A percentile compares a stretch with the other conserved stretches of the same genome.
Evolutionary conservation across 2,888 invertebrate genomes (phyloP).

Genomic region (Chymomyza amoena): DNA sequence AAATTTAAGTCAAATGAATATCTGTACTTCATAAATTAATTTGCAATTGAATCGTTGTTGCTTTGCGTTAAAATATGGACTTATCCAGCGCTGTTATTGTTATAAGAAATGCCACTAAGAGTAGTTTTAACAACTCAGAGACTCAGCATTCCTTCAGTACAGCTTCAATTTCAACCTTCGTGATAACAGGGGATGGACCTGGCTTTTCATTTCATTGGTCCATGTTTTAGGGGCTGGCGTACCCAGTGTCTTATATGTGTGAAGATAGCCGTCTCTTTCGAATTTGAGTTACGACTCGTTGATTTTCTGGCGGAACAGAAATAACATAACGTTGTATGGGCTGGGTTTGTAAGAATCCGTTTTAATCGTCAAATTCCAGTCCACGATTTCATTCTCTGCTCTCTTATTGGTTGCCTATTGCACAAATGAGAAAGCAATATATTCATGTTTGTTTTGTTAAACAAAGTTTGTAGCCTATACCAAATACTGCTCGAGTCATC

Average conservation of each 20-base stretch:
- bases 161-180: conserved; percentile 40
- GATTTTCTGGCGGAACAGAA: conserved; percentile 27
- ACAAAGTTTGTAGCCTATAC: conserved; percentile 70
- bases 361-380: conserved; percentile 34
- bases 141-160: conserved; percentile 51
- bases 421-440: conserved; percentile 66
- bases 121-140: conserved; percentile 57
- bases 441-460: conserved; percentile 67
- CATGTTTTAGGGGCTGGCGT: conserved; percentile 6
- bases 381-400: conserved; percentile 33
- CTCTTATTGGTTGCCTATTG: conserved; percentile 46
- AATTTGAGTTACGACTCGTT: neutral
- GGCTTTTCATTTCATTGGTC: conserved; percentile 17
- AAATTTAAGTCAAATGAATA: neutral
- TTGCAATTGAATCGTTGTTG: conserved; percentile 52
- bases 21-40: conserved; percentile 13
- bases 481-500: conserved; percentile 68
- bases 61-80: conserved; percentile 68
- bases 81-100: conserved; percentile 63
- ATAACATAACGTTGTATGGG: conserved; percentile 29
- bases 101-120: conserved; percentile 46
- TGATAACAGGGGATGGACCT: conserved; percentile 3
- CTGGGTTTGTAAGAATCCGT: conserved; percentile 29
- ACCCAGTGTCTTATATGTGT: neutral
- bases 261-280: conserved; percentile 28